Evolutionary conservation across 2,113 vertebrate species (phyloP).

Genomic region (Pithys albifrons): DNA sequence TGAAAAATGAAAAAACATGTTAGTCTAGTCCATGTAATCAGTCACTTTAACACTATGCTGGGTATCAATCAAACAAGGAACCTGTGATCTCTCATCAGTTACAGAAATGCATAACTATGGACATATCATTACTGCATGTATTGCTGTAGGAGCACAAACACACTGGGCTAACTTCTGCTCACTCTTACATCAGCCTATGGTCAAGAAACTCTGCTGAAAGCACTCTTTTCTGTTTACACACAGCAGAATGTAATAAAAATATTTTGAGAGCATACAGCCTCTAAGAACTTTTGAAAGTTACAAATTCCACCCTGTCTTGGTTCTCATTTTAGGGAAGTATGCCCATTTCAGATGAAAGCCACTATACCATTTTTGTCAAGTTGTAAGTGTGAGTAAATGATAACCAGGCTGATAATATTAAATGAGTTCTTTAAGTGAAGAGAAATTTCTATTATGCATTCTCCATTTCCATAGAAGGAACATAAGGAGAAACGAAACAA

Average conservation of each 20-base stretch:
- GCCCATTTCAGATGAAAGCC: neutral
- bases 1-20: neutral
- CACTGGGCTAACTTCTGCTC: neutral
- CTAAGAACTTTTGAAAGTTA: neutral
- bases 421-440: neutral
- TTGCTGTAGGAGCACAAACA: neutral
- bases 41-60: neutral
- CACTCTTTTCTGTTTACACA: neutral
- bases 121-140: neutral
- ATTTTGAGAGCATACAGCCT: neutral
- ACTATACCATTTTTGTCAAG: neutral
- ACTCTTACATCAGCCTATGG: neutral
- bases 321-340: neutral
- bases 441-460: neutral
- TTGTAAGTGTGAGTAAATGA: neutral
- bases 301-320: neutral
- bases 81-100: neutral
- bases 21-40: neutral
- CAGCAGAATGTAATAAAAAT: neutral
- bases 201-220: neutral
- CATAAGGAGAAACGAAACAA: neutral
- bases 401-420: neutral
- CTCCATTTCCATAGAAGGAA: neutral
- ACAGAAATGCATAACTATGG: neutral
- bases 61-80: neutral